Conservation (phyloP, 2,888 invertebrate species). For the Philereme transversata region DNA sequence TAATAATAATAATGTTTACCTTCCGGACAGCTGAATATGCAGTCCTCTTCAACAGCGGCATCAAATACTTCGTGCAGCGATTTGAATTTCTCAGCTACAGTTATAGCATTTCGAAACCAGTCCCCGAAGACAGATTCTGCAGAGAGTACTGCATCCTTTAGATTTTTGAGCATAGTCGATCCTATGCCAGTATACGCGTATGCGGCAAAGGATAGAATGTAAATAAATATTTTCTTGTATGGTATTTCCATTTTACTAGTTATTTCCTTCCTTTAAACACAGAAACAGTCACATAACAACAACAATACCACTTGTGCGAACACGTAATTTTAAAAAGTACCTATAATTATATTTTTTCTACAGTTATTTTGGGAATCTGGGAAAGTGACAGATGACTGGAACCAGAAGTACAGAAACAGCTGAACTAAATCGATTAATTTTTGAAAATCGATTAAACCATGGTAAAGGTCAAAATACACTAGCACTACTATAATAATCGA, state of each 20-base stretch:
- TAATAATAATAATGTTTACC: too few species aligned
- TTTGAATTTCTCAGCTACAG: conserved; percentile 89
- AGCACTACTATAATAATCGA: not conserved
- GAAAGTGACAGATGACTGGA: not conserved
- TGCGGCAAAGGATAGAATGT: conserved; percentile 89
- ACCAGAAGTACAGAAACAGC: conserved; percentile 12
- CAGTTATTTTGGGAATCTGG: conserved; percentile 19
- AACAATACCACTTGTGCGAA: conserved; percentile 10
- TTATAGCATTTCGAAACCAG: conserved; percentile 88
- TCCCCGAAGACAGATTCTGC: conserved; percentile 93
- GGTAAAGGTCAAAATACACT: not conserved
- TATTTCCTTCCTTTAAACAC: not conserved
- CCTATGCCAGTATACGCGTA: conserved; percentile 93
- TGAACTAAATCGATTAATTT: not conserved
- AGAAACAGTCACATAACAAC: conserved; percentile 1
- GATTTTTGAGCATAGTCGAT: conserved; percentile 87
- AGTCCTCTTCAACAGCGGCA: conserved; percentile 93
- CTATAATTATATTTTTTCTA: not conserved
- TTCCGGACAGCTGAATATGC: conserved; percentile 89
- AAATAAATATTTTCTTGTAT: conserved; percentile 90
- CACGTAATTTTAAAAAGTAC: conserved; percentile 29
- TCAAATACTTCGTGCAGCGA: conserved; percentile 92
- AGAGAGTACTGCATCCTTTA: conserved; percentile 91
- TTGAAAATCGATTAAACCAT: not conserved
- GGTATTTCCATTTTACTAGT: conserved; percentile 87